phyloP scores from a whole-genome alignment of 2,888 invertebrate species.

The Sericinus montela region DNA sequence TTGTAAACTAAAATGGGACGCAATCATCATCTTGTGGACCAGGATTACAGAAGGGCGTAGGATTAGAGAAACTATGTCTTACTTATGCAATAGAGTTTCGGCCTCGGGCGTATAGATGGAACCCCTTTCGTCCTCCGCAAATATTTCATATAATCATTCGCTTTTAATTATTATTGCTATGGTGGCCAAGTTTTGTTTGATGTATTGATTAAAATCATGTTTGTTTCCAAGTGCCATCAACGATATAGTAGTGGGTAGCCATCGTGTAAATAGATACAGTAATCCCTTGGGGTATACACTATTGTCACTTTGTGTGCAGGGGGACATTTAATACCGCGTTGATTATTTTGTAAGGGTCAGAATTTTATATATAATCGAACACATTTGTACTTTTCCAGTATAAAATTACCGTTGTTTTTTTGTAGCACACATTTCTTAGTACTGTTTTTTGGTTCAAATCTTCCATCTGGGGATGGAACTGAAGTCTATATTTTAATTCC shows the following conservation, averaged over 20 bases:
- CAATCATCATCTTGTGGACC: conserved; percentile 74
- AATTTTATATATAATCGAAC: conserved; percentile 31
- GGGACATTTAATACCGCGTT: conserved; percentile 16
- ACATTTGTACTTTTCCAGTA: no score
- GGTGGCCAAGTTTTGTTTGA: conserved; percentile 75
- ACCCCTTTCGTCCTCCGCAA: conserved; percentile 70
- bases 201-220: conserved; percentile 77
- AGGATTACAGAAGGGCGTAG: conserved; percentile 65
- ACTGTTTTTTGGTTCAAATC: no score
- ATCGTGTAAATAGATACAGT: conserved; percentile 53
- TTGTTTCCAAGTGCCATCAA: conserved; percentile 65
- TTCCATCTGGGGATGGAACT: no score
- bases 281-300: conserved; percentile 38
- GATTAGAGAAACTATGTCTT: conserved; percentile 44
- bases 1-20: conserved; percentile 76
- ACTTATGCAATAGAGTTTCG: conserved; percentile 39
- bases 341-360: conserved; percentile 24
- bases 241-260: conserved; percentile 32
- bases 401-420: no score
- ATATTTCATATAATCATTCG: conserved; percentile 76
- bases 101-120: conserved; percentile 51
- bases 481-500: no score
- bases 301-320: conserved; percentile 29
- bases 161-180: conserved; percentile 77
- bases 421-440: no score